Base-by-base conservation (phyloP, 2,113 vertebrate genomes). In the Oophaga pumilio region DNA sequence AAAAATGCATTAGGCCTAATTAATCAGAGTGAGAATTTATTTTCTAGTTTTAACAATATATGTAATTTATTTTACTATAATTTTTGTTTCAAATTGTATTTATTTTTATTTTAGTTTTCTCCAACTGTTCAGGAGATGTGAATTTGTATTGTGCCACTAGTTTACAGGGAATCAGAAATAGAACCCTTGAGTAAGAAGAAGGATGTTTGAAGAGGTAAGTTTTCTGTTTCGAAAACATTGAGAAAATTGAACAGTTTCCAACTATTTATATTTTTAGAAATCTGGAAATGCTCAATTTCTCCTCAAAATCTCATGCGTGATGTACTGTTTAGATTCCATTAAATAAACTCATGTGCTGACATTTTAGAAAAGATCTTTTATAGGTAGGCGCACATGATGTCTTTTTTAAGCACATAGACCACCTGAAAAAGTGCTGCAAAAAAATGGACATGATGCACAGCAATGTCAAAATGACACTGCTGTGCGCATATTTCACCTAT, bases 1-100 rank as follows among this genome's bases (percentile, higher is more conserved):
- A 82, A 66, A 43, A 64, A 66, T 66, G 33, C 22, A 50, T 82
- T 82, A 82, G 33, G 60, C 59, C 49, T 43, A 64, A 82, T 66
- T 62, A 81, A 81, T 82, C 59, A 66, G 57, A 22, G 57, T 43
- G 18, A 64, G 12, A 24, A 24, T 28, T 15, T 79, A 28, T 79
- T 53, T 14, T 18, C 49, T 53, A 33, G n/a, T 52, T 79, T 28
- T 26, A 59, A 26, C 0, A 15, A 56, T 56, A 26, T 26, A 8
- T 9, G 13, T 9, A 26, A 14, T 59, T 79, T 56, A 26, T 24
- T 56, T 56, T 56, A 9, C 8, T 10, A 49, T 73, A 73, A 73
- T 9, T 9, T 71, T 71, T 26, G 15, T 33, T 26, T 66, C 60
- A 66, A n/a, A 24, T 68, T 68, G 0, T 4, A 26, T 24, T 69